Conservation (phyloP, 2,113 vertebrate genomes). For the Upupa epops region DNA sequence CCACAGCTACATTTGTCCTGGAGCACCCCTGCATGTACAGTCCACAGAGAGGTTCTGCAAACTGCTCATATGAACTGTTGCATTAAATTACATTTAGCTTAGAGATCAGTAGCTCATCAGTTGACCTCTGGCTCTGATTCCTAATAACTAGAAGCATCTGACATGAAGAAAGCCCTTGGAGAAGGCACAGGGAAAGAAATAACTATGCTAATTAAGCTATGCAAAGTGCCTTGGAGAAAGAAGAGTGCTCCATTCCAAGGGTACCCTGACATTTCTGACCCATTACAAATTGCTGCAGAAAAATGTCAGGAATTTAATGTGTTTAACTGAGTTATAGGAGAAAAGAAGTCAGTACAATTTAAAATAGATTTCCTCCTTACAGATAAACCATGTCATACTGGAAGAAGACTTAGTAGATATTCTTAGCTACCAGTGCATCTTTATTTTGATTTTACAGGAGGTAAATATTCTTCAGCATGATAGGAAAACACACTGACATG, state of each 20-base stretch:
- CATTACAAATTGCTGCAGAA: background rate
- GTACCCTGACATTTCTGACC: slow-evolving; percentile 17
- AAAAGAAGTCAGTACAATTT: slow-evolving; percentile 5
- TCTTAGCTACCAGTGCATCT: background rate
- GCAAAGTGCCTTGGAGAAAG: background rate
- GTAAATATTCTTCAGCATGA: background rate
- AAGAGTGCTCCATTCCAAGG: slow-evolving; percentile 19
- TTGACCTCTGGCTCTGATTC: slow-evolving; percentile 27
- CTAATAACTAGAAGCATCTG: slow-evolving; percentile 30
- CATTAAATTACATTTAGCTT: slow-evolving; percentile 18
- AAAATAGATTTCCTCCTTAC: background rate
- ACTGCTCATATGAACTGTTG: background rate
- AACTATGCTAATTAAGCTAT: slow-evolving; percentile 10
- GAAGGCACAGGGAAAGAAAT: slow-evolving; percentile 11
- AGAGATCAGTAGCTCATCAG: background rate
- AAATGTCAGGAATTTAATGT: slow-evolving; percentile 3
- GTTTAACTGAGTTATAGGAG: background rate
- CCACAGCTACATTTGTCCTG: background rate
- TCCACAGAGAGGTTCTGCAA: background rate
- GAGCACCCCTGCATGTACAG: background rate
- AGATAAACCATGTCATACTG: background rate
- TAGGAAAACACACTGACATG: background rate
- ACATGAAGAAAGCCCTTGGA: background rate
- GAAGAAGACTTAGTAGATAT: background rate
- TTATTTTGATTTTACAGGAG: background rate